Evolutionary conservation across 2,888 invertebrate species (phyloP).

Genomic region (Pseudolycoriella hygida): DNA sequence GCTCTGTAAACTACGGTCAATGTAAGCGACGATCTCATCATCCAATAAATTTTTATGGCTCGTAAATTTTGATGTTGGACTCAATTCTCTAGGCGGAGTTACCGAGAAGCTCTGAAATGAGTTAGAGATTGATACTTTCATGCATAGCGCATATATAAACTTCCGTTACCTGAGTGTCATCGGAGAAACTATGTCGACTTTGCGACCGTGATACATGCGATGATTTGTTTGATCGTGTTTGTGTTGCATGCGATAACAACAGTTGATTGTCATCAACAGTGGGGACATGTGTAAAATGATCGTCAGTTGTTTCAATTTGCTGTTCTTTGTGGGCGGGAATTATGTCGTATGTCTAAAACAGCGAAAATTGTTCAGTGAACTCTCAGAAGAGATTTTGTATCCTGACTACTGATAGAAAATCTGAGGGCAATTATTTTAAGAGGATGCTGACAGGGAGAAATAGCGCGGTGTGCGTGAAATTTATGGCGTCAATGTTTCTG

Average conservation of each 20-base stretch:
- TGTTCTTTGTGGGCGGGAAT: slow-evolving; percentile 13
- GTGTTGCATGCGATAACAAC: slow-evolving; percentile 16
- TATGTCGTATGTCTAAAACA: slow-evolving; percentile 36
- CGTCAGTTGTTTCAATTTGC: neutral
- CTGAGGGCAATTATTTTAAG: no score
- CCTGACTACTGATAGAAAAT: no score
- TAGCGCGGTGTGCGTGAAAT: no score
- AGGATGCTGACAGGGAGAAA: no score
- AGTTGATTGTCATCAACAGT: slow-evolving; percentile 15
- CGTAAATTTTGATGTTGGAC: slow-evolving; percentile 23
- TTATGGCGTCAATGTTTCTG: no score
- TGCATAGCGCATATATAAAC: neutral
- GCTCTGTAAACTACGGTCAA: slow-evolving; percentile 15
- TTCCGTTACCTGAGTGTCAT: slow-evolving; percentile 39
- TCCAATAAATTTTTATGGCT: slow-evolving; percentile 12
- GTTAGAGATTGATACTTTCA: no score
- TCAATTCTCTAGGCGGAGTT: slow-evolving; percentile 31
- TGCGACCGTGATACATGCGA: slow-evolving; percentile 34
- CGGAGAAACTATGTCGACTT: slow-evolving; percentile 45
- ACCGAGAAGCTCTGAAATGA: slow-evolving; percentile 35
- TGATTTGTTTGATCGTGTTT: slow-evolving; percentile 13
- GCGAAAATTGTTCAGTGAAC: neutral
- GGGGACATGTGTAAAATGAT: no score
- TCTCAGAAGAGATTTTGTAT: no score
- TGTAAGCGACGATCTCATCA: slow-evolving; percentile 14